Base-by-base conservation (phyloP, 2,797 vertebrate genomes). In the Cichlasoma orientale region DNA sequence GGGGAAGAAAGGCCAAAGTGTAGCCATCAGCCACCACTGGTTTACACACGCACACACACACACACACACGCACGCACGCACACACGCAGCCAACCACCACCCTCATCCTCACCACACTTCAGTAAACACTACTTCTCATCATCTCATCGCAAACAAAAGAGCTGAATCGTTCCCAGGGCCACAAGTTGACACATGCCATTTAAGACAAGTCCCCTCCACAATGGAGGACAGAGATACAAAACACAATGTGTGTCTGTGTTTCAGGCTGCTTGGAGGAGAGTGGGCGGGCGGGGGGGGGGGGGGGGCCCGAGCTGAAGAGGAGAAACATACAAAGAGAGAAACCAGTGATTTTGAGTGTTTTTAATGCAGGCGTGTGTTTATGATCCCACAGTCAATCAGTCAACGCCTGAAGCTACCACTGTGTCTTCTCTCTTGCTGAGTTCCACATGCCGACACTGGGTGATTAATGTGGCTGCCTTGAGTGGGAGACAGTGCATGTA, bases 401-500 rank as follows among this genome's bases (percentile, higher is more conserved):
- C 77, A 75, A 59, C 11, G 61, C 86, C 84, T 1, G 19, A 44
- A 85, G 89, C 86, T 75, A 70, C 16, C 16, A 19, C 69, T 0
- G 79, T 41, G 58, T 82, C 79, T 82, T 77, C 79, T 84, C 78
- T 75, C 71, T 79, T 31, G 71, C 77, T 3, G 69, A 78, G 82
- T 21, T 86, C 75, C 81, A 81, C 86, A 84, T 69, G 85, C 83
- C 81, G 83, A 83, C 86, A 83, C 77, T 66, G 82, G 57, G 84
- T 93, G 91, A 94, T 95, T 90, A 93, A 94, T 93, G 93, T 83
- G 82, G 82, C 80, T 87, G 91, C 86, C 86, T 87, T 85, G 78
- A 91, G 83, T 89, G 87, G 87, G 86, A 95, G 91, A 93, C 92
- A 92, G 91, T 86, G 92, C 92, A 92, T 93, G 92, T 93, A 93